These are phyloP conservation scores for Karalla daura DNA, from an alignment of 2,797 vertebrate genomes.

Conservation along the genomic window DNA sequence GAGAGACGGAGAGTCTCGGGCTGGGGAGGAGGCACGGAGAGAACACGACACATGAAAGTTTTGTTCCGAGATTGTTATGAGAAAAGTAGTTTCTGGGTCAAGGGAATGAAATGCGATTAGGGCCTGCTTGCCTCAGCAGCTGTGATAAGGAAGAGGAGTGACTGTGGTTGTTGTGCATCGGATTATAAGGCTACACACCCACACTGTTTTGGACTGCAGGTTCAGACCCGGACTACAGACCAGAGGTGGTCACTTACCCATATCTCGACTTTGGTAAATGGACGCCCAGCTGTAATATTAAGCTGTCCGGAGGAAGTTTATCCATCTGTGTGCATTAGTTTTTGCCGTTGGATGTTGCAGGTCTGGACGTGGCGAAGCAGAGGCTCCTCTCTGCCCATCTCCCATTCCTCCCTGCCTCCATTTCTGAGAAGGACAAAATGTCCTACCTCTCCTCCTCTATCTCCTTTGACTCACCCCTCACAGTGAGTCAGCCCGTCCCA, in stretches of 20 bases:
- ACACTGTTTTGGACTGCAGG: conserved; percentile 63
- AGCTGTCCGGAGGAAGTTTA: neutral
- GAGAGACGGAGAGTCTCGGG: conserved; percentile 6
- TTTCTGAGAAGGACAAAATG: conserved; percentile 90
- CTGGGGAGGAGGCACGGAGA: neutral
- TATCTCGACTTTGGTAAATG: conserved; percentile 92
- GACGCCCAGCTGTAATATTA: neutral
- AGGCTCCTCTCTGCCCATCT: conserved; percentile 91
- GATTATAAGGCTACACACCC: neutral
- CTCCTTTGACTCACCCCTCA: conserved; percentile 90
- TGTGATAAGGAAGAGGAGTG: conserved; percentile 30
- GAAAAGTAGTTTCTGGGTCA: conserved; percentile 55
- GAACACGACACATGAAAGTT: conserved; percentile 1
- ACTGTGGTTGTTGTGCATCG: neutral
- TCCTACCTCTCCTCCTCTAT: conserved; percentile 93
- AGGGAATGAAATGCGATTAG: conserved; percentile 48
- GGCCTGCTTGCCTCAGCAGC: conserved; percentile 23
- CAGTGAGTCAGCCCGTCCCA: conserved; percentile 79
- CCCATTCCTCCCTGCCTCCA: conserved; percentile 87
- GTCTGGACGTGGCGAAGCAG: conserved; percentile 92
- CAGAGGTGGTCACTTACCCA: conserved; percentile 91
- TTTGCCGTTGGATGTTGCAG: conserved; percentile 68
- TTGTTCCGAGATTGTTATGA: conserved; percentile 29
- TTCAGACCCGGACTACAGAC: conserved; percentile 80
- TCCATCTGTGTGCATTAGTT: neutral